Percentiles rank a stretch among this genome's conserved stretches.
phyloP scores from a whole-genome alignment of 1,140 invertebrate genomes.

The Papilio xuthus region DNA sequence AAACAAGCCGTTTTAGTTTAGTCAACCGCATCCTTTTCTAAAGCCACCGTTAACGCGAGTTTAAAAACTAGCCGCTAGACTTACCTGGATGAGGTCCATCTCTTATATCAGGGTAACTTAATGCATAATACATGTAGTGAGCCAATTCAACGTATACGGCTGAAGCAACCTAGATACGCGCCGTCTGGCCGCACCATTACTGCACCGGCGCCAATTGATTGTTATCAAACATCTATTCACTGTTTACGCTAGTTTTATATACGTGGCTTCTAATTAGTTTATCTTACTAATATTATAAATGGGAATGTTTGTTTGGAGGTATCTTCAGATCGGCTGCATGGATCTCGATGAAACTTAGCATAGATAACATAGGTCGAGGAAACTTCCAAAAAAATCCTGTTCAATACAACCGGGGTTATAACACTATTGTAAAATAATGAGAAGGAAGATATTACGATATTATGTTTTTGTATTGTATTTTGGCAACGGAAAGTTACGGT shows the following conservation, averaged over 20 bases:
- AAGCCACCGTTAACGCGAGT: slow-evolving; percentile 19
- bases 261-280: too few relatives aligned
- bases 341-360: too few relatives aligned
- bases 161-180: slow-evolving; percentile 29
- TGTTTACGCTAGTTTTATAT: slow-evolving; percentile 46
- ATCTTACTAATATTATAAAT: too few relatives aligned
- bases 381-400: too few relatives aligned
- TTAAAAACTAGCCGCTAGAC: slow-evolving; percentile 14
- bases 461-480: neutral
- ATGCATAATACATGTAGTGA: slow-evolving; percentile 28
- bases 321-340: too few relatives aligned
- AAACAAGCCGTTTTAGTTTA: neutral
- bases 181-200: neutral
- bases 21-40: slow-evolving; percentile 11
- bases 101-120: slow-evolving; percentile 12
- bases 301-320: too few relatives aligned
- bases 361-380: too few relatives aligned
- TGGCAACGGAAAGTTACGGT: neutral
- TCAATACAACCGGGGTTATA: too few relatives aligned
- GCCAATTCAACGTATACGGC: slow-evolving; percentile 34
- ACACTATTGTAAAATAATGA: too few relatives aligned
- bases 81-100: slow-evolving; percentile 26
- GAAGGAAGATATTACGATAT: too few relatives aligned
- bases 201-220: slow-evolving; percentile 27
- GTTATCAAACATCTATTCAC: slow-evolving; percentile 38